Base-by-base conservation (phyloP, 2,888 invertebrate species). In the Abrostola triplasia region DNA sequence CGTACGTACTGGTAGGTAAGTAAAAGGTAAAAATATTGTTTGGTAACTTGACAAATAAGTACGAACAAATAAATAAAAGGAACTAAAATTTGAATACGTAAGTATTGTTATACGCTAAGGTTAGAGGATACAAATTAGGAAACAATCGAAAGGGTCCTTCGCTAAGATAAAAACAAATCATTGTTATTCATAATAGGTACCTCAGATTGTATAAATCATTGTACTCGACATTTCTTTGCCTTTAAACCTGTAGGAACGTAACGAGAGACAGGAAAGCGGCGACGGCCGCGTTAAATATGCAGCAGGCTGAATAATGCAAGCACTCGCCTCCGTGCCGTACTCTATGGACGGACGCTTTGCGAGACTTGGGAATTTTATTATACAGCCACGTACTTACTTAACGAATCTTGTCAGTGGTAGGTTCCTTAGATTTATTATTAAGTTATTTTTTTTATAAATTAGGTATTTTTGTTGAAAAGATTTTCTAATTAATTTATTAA, bases 251-350 rank as follows among this genome's bases (percentile, higher is more conserved):
- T 63, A 67, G 59, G 55, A 66, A 52, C 55, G 56, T 63, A 69
- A 67, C 57, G 61, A 68, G 67, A 64, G 68, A 67, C 62, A 55
- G 57, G 59, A 67, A 72, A 59, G 54, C 67, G 63, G 67, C 70
- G 78, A 67, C 75, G 73, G 66, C 70, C 73, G 59, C 69, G 71
- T 88, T 86, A 88, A 87, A 85, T 88, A 88, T 88, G 85, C 85
- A 88, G 77, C 79, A 81, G 70, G 42, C 70, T 88, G 88, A 88
- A 88, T 88, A 86, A 88, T 88, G 85, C 87, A 87, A 63, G 80
- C 81, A 78, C 80, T 79, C 69, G 70, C 74, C 62, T 72, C 63
- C 54, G 67, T 61, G 63, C 64, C 70, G 49, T 53, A 63, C 62
- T 65, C 54, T 47, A 66, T 59, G 66, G 66, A 61, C 63, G 71